Evolutionary conservation across 2,888 invertebrate genomes (phyloP).

Genomic region (Cryptocheilus praepositus): DNA sequence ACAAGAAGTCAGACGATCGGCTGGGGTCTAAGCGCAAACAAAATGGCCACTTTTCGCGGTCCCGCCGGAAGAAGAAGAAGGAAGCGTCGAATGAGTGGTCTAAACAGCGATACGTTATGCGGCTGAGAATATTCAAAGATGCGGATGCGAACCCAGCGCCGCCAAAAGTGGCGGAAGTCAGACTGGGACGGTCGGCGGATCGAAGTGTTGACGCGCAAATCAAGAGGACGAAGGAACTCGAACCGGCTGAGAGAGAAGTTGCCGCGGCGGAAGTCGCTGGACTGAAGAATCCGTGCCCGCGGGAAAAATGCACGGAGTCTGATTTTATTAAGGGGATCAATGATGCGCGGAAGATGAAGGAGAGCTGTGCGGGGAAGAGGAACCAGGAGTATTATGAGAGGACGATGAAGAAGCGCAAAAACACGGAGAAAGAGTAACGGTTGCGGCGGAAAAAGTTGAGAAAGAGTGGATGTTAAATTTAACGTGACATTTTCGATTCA

Average conservation of each 20-base stretch:
- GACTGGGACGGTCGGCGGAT: neutral
- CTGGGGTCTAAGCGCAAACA: neutral
- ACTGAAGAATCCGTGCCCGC: no score
- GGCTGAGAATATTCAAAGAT: slow-evolving; percentile 45
- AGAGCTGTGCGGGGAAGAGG: neutral
- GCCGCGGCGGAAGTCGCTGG: no score
- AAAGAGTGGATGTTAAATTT: no score
- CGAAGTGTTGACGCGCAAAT: no score
- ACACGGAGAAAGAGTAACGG: no score
- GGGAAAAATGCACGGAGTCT: neutral
- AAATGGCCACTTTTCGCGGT: neutral
- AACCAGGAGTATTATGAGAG: neutral
- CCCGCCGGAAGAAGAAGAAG: neutral
- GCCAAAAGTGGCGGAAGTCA: slow-evolving; percentile 31
- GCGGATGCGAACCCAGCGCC: slow-evolving; percentile 37
- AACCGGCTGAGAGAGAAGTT: no score
- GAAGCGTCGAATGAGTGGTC: slow-evolving; percentile 45
- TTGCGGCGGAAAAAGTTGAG: no score
- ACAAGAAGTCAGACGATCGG: neutral
- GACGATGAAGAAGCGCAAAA: neutral
- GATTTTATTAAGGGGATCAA: neutral
- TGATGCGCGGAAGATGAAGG: neutral
- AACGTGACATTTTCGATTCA: no score
- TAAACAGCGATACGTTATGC: slow-evolving; percentile 46
- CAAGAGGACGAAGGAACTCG: no score